Base-by-base conservation (phyloP, 2,797 vertebrate genomes). In the Betta splendens region DNA sequence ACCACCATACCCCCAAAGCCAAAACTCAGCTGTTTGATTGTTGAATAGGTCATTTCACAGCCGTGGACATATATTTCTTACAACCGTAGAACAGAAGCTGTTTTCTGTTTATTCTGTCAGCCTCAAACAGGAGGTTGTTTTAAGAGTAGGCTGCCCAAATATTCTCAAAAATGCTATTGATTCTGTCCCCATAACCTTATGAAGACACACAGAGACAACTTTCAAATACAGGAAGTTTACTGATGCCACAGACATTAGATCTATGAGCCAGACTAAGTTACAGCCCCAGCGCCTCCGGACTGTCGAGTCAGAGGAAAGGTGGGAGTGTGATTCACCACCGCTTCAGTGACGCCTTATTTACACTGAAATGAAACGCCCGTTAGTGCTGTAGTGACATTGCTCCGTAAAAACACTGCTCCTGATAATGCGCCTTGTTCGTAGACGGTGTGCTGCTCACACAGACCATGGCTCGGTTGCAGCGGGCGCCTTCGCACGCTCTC, bases 231-330 rank as follows among this genome's bases (percentile, higher is more conserved):
- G 36, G 35, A 69, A 61, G 69, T 44, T 44, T 65, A 51, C 49
- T 69, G 72, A 69, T 42, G 61, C 49, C 53, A 39, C 40, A 54
- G 42, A 64, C 78, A 83, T 83, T 36, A 73, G 69, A 81, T 85
- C 80, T 71, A 53, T 78, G 54, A 69, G 54, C 47, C 63, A 40
- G 77, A 46, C 62, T 79, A 75, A 80, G 72, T 80, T 85, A 75
- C 80, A 78, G 50, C 73, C 72, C 45, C n/a, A n/a, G n/a, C n/a
- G n/a, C n/a, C n/a, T n/a, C n/a, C n/a, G n/a, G n/a, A 61, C 49
- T 65, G 76, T 80, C 56, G 64, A 85, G 61, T 79, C 77, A 78
- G 77, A 72, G 64, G 43, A 64, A 68, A 80, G 29, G 36, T 50
- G 38, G 63, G 72, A 68, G 59, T 63, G 11, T 64, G 68, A 81